A percentile compares a stretch with the other conserved stretches of the same genome.
Conservation (phyloP, 2,113 vertebrate genomes). For the Lates calcarifer region DNA sequence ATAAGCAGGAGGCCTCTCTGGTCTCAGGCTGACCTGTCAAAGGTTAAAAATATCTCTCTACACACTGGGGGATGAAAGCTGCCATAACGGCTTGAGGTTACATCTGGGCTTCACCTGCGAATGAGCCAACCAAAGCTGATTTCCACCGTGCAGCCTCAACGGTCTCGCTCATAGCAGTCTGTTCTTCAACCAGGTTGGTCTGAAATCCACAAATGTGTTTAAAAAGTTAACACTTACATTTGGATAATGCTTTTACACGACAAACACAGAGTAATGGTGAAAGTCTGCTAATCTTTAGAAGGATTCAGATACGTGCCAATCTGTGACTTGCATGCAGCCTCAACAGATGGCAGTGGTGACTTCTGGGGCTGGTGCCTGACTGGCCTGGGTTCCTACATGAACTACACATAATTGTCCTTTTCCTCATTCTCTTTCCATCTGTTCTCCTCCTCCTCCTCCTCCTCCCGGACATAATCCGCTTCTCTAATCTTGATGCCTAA, state of each 20-base stretch:
- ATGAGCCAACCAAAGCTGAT: conserved; percentile 4
- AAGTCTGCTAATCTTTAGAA: neutral
- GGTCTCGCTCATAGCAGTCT: neutral
- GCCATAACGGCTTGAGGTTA: neutral
- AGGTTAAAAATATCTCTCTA: conserved; percentile 6
- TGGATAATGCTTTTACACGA: neutral
- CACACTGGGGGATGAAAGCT: neutral
- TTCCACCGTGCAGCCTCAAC: neutral
- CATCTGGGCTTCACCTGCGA: conserved; percentile 46
- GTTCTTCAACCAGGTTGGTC: neutral
- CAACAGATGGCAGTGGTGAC: conserved; percentile 50
- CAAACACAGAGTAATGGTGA: neutral
- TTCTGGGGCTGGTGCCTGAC: conserved; percentile 41
- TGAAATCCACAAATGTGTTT: neutral
- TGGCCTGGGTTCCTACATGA: conserved; percentile 39
- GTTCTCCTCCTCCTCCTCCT: conserved; percentile 49
- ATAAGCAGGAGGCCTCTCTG: conserved; percentile 12
- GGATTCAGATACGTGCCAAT: conserved; percentile 5
- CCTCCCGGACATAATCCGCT: conserved; percentile 56
- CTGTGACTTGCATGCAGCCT: conserved; percentile 19
- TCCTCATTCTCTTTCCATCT: conserved; percentile 69
- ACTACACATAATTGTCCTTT: conserved; percentile 68
- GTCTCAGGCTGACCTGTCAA: conserved; percentile 13
- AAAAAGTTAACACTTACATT: neutral
- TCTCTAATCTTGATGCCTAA: conserved; percentile 68